phyloP scores from a whole-genome alignment of 1,140 invertebrate genomes.

The Brachionus manjavacas region DNA sequence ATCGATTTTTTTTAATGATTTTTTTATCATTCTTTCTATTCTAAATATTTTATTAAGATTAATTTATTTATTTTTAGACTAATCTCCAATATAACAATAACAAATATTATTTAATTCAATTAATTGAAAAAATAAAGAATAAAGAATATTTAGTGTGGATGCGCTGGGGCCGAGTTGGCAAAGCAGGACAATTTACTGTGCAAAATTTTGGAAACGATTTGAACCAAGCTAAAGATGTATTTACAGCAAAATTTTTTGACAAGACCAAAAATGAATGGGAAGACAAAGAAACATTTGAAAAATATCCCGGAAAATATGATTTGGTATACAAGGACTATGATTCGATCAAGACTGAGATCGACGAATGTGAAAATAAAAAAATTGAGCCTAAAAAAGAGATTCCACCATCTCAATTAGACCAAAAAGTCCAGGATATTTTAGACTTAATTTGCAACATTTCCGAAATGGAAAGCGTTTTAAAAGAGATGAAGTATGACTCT shows the following conservation, averaged over 20 bases:
- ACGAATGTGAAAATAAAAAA: constrained; percentile 44
- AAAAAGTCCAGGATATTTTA: constrained; percentile 75
- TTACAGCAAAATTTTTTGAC: constrained; percentile 31
- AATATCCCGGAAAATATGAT: constrained; percentile 41
- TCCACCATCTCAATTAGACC: constrained; percentile 66
- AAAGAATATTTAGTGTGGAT: constrained; percentile 35
- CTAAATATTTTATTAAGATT: no score
- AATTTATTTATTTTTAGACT: background rate
- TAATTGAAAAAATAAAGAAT: background rate
- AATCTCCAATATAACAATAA: constrained; percentile 40
- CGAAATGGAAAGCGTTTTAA: constrained; percentile 81
- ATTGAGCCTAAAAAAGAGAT: constrained; percentile 50
- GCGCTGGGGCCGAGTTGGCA: constrained; percentile 41
- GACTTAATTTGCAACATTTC: constrained; percentile 83
- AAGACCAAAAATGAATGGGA: constrained; percentile 42
- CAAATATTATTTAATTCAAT: constrained; percentile 43
- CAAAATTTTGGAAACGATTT: constrained; percentile 34
- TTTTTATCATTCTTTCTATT: no score
- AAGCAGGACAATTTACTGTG: constrained; percentile 14
- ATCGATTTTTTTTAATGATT: no score
- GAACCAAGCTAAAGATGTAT: constrained; percentile 37
- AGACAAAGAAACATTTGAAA: constrained; percentile 5
- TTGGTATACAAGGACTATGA: constrained; percentile 6
- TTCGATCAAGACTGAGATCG: background rate
- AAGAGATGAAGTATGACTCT: constrained; percentile 88